Evolutionary conservation across 2,797 vertebrate genomes (phyloP), one percentile per base, ranked within the genome.

Genomic region (Sebastes cheni): DNA sequence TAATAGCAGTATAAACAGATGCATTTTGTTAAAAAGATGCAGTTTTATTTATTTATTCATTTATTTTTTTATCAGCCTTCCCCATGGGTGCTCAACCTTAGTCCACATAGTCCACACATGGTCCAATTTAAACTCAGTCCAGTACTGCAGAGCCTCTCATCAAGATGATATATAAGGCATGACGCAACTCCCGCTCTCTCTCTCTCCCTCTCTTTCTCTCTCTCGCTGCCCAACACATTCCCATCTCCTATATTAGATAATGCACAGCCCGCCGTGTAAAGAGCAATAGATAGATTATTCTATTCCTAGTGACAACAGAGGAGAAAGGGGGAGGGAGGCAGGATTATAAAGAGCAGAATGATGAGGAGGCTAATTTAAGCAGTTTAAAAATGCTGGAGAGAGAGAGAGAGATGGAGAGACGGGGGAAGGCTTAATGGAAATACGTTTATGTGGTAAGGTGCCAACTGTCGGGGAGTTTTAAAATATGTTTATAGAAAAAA

Each of bases 221-320:
- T 82, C 73, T 78, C 80, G 54, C 84, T 85, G 79, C 76, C 89
- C 84, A 81, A 87, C 86, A 85, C 79, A 72, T 86, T 79, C 83
- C 91, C 89, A 89, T 93, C 87, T 91, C 46, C 79, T 91, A 70
- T 81, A 93, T 92, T 91, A 91, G 90, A 91, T 91, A 89, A 94
- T 86, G 88, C 90, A 90, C 75, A 86, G 76, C 72, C 86, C 77
- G 46, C 78, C 79, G 85, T 80, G 86, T 90, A 88, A 91, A 90
- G 86, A 90, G 88, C 90, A 77, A 50, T 50, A 50, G 18, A 88
- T 91, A 91, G 77, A 92, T 93, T 88, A 91, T 90, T 85, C 88
- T 89, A 88, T 90, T 90, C 85, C 78, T 77, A 82, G 89, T 88
- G 91, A 93, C 89, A 91, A 90, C 79, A 89, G 83, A 81, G 80